Percentiles rank a stretch among this genome's conserved stretches.
phyloP scores from a whole-genome alignment of 2,797 vertebrate genomes.

The Gymnoscopelus braueri region DNA sequence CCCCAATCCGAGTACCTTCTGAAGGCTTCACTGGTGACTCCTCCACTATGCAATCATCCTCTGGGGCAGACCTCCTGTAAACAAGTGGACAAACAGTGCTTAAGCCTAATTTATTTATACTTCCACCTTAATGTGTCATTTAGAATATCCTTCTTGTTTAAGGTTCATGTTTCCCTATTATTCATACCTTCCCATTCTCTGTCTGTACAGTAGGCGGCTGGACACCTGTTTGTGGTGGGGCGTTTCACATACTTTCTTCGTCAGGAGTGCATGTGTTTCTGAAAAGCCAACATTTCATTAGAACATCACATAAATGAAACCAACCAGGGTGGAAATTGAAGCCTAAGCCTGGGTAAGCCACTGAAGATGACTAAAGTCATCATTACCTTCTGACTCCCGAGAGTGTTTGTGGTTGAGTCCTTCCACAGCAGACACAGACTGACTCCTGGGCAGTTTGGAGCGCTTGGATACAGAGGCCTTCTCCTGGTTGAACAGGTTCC shows the following conservation, averaged over 20 bases:
- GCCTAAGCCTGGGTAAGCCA: background rate
- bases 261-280: constrained; percentile 87
- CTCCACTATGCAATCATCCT: constrained; percentile 87
- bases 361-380: background rate
- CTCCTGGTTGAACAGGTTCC: constrained; percentile 93
- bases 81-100: background rate
- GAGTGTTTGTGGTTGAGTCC: constrained; percentile 78
- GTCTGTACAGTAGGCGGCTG: constrained; percentile 85
- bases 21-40: constrained; percentile 92
- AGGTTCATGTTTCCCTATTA: background rate
- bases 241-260: constrained; percentile 92
- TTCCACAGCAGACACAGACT: constrained; percentile 91
- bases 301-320: background rate
- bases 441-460: constrained; percentile 87
- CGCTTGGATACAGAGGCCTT: constrained; percentile 84
- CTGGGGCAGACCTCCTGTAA: constrained; percentile 84
- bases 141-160: background rate
- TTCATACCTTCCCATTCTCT: constrained; percentile 88
- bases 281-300: constrained; percentile 37
- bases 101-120: background rate
- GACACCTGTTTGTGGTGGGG: constrained; percentile 92
- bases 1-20: constrained; percentile 74
- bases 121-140: too few species aligned
- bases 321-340: background rate
- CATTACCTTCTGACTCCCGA: constrained; percentile 65